These are phyloP conservation scores for Cryptops parisi DNA, from an alignment of 2,888 invertebrate species.

Conservation along the genomic window DNA sequence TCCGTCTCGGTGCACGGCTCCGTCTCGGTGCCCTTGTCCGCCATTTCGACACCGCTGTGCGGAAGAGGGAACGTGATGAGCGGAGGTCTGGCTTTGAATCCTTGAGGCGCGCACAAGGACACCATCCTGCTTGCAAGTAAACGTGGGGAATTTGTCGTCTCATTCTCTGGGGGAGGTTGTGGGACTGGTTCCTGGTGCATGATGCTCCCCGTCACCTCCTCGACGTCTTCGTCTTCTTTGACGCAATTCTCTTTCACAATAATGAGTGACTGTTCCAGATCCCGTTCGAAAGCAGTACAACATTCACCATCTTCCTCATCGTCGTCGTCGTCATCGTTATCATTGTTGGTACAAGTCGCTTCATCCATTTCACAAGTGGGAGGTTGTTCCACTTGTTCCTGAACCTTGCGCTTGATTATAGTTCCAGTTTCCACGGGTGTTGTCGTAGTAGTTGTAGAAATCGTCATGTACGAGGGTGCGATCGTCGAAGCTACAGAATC, in stretches of 20 bases:
- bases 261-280: neutral
- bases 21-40: slow-evolving; percentile 19
- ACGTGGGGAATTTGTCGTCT: neutral
- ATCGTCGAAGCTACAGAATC: neutral
- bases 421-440: too few species aligned
- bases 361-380: slow-evolving; percentile 3
- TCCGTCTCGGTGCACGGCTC: slow-evolving; percentile 10
- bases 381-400: slow-evolving; percentile 6
- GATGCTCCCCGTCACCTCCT: neutral
- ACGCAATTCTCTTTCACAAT: neutral
- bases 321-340: neutral
- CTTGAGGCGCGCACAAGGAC: slow-evolving; percentile 6
- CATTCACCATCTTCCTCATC: neutral
- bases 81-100: slow-evolving; percentile 4
- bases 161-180: neutral
- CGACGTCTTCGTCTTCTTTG: neutral
- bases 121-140: neutral
- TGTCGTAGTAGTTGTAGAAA: neutral
- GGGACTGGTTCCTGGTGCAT: neutral
- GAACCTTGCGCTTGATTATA: too few species aligned
- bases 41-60: slow-evolving; percentile 15
- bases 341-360: neutral
- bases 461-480: neutral
- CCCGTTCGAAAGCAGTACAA: neutral
- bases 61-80: neutral